A percentile compares a stretch with the other conserved stretches of the same genome.
Conservation (phyloP, 2,797 vertebrate species). For the Morelia viridis region DNA sequence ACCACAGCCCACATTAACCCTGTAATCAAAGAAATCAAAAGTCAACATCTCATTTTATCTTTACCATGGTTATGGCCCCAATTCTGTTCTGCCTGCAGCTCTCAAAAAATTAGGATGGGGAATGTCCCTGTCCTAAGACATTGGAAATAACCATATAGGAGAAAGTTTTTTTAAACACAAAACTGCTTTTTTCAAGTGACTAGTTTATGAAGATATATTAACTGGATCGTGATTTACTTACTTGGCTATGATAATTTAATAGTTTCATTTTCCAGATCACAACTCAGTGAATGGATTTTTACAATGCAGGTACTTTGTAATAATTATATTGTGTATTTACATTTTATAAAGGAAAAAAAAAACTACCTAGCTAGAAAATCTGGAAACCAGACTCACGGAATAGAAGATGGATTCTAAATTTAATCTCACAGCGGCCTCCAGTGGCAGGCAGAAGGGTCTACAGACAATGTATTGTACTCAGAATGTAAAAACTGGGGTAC, state of each 20-base stretch:
- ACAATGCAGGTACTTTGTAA: neutral
- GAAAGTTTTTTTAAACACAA: neutral
- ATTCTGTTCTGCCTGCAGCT: neutral
- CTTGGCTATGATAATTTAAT: neutral
- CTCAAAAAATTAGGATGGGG: neutral
- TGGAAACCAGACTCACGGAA: neutral
- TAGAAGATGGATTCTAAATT: neutral
- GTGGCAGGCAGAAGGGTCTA: neutral
- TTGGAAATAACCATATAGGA: neutral
- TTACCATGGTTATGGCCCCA: neutral
- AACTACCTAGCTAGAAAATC: neutral
- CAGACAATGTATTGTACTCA: neutral
- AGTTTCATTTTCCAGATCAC: neutral
- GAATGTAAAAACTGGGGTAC: neutral
- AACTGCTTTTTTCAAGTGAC: neutral
- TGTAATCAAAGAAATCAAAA: slow-evolving; percentile 47
- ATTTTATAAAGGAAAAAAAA: neutral
- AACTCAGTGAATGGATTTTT: neutral
- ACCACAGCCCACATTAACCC: slow-evolving; percentile 79
- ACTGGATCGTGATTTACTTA: neutral
- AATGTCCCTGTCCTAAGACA: neutral
- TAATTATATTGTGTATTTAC: neutral
- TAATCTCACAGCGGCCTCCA: neutral
- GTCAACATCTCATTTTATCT: neutral
- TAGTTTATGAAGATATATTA: neutral